Evolutionary conservation across 2,113 vertebrate species (phyloP), one percentile per base, ranked within the genome.

Genomic region (Trogon melanurus): DNA sequence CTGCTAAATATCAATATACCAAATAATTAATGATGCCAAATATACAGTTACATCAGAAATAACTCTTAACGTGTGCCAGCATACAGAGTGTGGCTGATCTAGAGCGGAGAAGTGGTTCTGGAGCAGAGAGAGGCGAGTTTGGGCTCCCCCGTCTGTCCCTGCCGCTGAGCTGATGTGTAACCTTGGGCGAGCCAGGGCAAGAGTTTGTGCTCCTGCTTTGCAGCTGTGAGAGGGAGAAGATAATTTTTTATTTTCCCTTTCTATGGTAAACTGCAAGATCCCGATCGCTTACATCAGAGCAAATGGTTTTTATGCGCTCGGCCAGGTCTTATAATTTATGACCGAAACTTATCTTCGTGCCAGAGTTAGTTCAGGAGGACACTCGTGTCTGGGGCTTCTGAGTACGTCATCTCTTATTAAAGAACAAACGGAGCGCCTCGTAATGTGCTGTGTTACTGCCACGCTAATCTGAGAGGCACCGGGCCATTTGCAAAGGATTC

Each of bases 301-400:
- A 26, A 56, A 44, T 60, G 36, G 36, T 64, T 95, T 72, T 34
- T 44, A 38, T 48, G 76, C 34, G 4, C 83, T 92, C 47, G 53
- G 53, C 88, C 67, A 30, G 54, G 50, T 64, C 69, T 44, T 58
- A 3, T 45, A 86, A 93, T 84, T 92, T 70, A 86, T 88, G 85
- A 54, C 73, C 88, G 41, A 48, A 93, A 54, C 79, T 41, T 70
- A 17, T 67, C 65, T 66, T 73, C 56, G 80, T 88, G 92, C 90
- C 85, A 79, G 90, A 89, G 95, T 53, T 79, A 16, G 83, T 96
- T 96, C 93, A 92, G 96, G 83, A 96, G 93, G 92, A 90, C 48
- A 11, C 75, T 93, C 41, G 4, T 19, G 50, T 90, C 92, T 79
- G 61, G 76, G 23, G 65, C 80, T 87, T 54, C 64, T 86, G 90